Evolutionary conservation across 2,797 vertebrate genomes (phyloP).

Genomic region (Hozukius guyotensis): DNA sequence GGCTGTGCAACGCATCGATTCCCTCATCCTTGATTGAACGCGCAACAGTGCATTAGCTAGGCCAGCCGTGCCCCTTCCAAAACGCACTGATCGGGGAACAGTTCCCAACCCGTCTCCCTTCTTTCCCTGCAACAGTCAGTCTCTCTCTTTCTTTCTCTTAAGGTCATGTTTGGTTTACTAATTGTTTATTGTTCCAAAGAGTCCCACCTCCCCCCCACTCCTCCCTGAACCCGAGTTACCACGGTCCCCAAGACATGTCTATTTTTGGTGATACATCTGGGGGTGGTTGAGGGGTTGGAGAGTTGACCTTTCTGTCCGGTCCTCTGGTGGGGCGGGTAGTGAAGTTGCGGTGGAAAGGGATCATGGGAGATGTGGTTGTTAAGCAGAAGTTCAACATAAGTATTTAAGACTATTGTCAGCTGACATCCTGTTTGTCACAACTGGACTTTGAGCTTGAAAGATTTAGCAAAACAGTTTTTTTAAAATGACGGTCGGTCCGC

Average conservation of each 20-base stretch:
- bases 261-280: conserved; percentile 71
- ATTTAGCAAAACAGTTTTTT: neutral
- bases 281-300: conserved; percentile 17
- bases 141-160: conserved; percentile 29
- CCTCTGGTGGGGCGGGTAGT: conserved; percentile 15
- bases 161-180: conserved; percentile 65
- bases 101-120: conserved; percentile 5
- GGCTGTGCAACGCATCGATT: conserved; percentile 70
- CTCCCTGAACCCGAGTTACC: conserved; percentile 34
- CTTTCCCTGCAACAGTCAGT: conserved; percentile 19
- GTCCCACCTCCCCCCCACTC: neutral
- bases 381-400: conserved; percentile 16
- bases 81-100: conserved; percentile 1
- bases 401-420: conserved; percentile 18
- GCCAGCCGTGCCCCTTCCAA: conserved; percentile 59
- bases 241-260: conserved; percentile 50
- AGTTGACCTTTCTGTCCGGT: conserved; percentile 59
- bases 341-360: neutral
- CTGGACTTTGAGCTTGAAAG: conserved; percentile 9
- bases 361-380: conserved; percentile 46
- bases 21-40: conserved; percentile 71
- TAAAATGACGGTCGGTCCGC: neutral
- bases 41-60: conserved; percentile 68
- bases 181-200: conserved; percentile 73
- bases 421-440: conserved; percentile 41